Percentiles rank a stretch among this genome's conserved stretches.
These are phyloP conservation scores for Sarcophaga peregrina DNA, from an alignment of 1,140 invertebrate species.

Conservation along the genomic window DNA sequence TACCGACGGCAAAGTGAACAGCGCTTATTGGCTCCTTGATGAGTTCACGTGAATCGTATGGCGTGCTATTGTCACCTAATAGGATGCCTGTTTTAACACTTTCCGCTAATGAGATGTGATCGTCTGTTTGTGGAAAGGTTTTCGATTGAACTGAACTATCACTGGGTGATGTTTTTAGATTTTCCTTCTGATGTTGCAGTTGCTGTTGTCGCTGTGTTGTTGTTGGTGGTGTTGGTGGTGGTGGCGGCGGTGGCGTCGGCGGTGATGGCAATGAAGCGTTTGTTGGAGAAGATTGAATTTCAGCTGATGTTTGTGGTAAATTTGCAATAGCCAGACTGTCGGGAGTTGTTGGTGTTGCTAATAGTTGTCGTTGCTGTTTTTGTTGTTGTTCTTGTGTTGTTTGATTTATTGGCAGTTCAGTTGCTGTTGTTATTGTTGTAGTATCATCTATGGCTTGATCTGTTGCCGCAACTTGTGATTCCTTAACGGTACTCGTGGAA, in stretches of 20 bases:
- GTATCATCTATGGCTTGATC: neutral
- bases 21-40: constrained; percentile 39
- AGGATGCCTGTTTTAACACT: constrained; percentile 51
- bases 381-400: neutral
- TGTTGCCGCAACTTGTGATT: constrained; percentile 33
- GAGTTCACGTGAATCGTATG: constrained; percentile 6
- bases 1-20: constrained; percentile 62
- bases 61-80: constrained; percentile 36
- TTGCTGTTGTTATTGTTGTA: neutral
- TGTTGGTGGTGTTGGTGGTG: constrained; percentile 32
- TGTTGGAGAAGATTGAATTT: constrained; percentile 30
- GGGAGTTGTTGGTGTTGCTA: constrained; percentile 13
- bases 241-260: constrained; percentile 43
- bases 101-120: constrained; percentile 57
- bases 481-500: neutral
- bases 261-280: constrained; percentile 46
- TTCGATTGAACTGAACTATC: constrained; percentile 43
- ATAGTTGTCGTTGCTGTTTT: constrained; percentile 33
- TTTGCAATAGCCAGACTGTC: constrained; percentile 17
- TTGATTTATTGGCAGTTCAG: neutral
- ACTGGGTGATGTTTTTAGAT: constrained; percentile 9
- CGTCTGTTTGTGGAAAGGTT: constrained; percentile 46
- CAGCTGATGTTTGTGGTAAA: constrained; percentile 9
- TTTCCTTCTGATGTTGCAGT: neutral
- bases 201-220: constrained; percentile 7